phyloP scores from a whole-genome alignment of 2,113 vertebrate genomes.

The Labeo rohita region DNA sequence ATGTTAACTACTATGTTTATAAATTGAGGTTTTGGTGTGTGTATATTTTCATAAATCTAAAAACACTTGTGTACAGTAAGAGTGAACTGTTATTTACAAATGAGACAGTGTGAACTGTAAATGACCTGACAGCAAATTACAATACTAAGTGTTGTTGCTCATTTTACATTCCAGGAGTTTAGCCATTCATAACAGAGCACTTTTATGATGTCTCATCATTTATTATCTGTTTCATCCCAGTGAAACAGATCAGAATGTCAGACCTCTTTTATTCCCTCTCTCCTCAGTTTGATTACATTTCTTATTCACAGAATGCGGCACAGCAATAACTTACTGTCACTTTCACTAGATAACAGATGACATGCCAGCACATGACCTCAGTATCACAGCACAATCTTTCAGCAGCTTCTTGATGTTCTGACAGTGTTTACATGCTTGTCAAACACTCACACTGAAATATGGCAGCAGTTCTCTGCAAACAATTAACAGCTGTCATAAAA shows the following conservation, averaged over 20 bases:
- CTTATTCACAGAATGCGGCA: neutral
- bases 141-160: neutral
- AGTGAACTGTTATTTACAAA: neutral
- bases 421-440: neutral
- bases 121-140: slow-evolving; percentile 9
- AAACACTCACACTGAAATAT: neutral
- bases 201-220: slow-evolving; percentile 1
- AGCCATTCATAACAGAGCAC: neutral
- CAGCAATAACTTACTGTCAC: slow-evolving; percentile 1
- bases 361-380: neutral
- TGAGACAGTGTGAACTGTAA: neutral
- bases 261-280: neutral
- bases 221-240: slow-evolving; percentile 5
- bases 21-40: neutral
- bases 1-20: neutral
- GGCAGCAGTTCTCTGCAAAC: neutral
- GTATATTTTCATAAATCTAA: neutral
- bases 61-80: neutral
- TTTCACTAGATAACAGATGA: neutral
- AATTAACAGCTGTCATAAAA: neutral
- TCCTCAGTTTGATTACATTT: neutral
- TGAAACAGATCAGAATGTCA: neutral
- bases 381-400: neutral
- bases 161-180: neutral
- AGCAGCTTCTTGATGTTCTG: slow-evolving; percentile 11